Evolutionary conservation across 2,888 invertebrate species (phyloP), one percentile per base, ranked within the genome.

Genomic region (Rhamphomyia laevipes): DNA sequence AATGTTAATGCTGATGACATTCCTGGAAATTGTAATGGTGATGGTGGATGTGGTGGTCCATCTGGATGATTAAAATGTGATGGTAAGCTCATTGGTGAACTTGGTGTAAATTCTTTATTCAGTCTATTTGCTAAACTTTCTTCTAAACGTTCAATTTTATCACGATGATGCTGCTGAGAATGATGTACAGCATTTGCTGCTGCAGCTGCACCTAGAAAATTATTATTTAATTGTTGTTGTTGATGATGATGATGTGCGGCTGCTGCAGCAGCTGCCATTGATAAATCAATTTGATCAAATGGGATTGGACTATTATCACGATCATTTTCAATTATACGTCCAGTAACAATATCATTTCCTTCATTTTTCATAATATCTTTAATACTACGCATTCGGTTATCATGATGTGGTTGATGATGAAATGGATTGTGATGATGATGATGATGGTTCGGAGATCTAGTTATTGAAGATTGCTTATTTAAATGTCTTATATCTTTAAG

Each of bases 1-100:
- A 89, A 74, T 37, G 86, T 80, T 57, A 89, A 73, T 50, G 86
- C 84, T 52, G 84, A 81, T 44, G 82, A 77, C 73, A 84, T 81
- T 50, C 82, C 82, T 55, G 84, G 82, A 73, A 83, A 86, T 68
- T 80, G 78, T 66, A 84, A 69, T 54, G 75, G 82, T 54, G 77
- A 77, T 46, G 75, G 78, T 52, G 73, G 77, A 65, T 65, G 72
- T 52, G 60, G 71, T 57, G 65, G 74, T 57, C 75, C 78, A 55
- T 72, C 69, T 46, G 65, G 66, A 51, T 66, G 64, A 61, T 66
- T 67, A 49, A 64, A 70, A 54, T 69, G 70, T 31, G 67, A 60
- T 42, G 70, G 68, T 55, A 70, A 55, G 52, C 68, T 70, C 71
- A 70, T 71, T 11, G 71, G 71, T 42, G 70, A 70, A 23, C 63